Base-by-base conservation (phyloP, 2,888 invertebrate genomes). In the Agrochola circellaris region DNA sequence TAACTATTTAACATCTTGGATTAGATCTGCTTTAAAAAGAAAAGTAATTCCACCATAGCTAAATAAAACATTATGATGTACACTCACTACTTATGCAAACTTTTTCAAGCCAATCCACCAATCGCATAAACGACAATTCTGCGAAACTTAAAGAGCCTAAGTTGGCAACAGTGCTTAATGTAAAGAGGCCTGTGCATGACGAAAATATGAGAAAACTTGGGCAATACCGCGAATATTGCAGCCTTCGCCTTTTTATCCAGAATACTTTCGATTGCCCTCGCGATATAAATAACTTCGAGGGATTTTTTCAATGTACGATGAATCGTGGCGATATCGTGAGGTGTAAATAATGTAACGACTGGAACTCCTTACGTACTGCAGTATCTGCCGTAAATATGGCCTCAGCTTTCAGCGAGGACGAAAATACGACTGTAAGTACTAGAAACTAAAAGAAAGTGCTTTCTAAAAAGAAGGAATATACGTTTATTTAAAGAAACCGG, bases 121-220 rank as follows among this genome's bases (percentile, higher is more conserved):
- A 74, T 82, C 62, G 69, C 30, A 76, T 82, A 82, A 75, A 61
- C 73, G 76, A 61, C 64, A 76, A 79, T 74, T 81, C 48, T 74
- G 73, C 58, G 69, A 74, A 81, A 79, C 81, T 78, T 78, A 75
- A 69, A 67, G 58, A 71, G 66, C 61, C 73, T 42, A 76, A 84
- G 79, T 88, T 86, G 70, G 69, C 67, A 87, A 86, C 79, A 67
- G 79, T 84, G 66, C 87, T 83, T 84, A 89, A 87, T 83, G 81
- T 82, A 83, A 87, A 84, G 81, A 82, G 77, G 77, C 23, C 79
- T 78, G 84, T 84, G 87, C 89, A 92, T 92, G 92, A 90, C 89
- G 88, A 90, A 93, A 93, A 93, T 93, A 93, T 93, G 93, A 92
- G 91, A 87, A 92, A 93, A 93, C 89, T 93, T 93, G 71, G 77